A percentile compares a stretch with the other conserved stretches of the same genome.
Evolutionary conservation across 2,888 invertebrate genomes (phyloP).

Genomic region (Strigamia maritima): DNA sequence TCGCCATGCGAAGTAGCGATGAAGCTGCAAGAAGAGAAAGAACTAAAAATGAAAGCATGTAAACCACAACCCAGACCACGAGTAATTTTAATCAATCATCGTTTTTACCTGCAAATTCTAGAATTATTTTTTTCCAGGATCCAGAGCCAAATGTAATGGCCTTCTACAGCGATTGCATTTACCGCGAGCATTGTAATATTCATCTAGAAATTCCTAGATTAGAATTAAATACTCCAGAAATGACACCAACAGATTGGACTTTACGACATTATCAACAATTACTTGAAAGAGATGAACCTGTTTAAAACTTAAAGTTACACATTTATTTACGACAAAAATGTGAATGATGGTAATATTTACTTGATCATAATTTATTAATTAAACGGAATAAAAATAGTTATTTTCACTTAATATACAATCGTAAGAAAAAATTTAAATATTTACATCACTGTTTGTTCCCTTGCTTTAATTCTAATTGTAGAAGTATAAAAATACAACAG

Average conservation of each 20-base stretch:
- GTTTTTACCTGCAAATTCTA: background rate
- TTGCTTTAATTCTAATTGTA: background rate
- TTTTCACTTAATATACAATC: background rate
- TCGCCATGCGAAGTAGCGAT: background rate
- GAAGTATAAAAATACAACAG: background rate
- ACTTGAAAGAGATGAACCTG: background rate
- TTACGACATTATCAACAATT: background rate
- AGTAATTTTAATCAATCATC: background rate
- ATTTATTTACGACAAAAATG: background rate
- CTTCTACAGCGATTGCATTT: background rate
- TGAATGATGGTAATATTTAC: too few species aligned
- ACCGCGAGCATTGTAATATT: background rate
- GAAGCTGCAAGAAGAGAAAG: background rate
- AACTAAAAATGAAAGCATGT: background rate
- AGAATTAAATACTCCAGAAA: background rate
- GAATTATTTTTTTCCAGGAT: background rate
- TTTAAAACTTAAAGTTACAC: background rate
- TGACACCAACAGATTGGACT: background rate
- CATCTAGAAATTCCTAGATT: slow-evolving; percentile 7
- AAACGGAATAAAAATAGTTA: background rate
- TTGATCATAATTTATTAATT: background rate
- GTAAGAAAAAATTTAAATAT: background rate
- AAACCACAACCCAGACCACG: background rate
- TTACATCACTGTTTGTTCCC: background rate
- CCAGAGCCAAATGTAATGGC: background rate